Conservation (phyloP, 1,140 invertebrate genomes). For the Papilio polytes region DNA sequence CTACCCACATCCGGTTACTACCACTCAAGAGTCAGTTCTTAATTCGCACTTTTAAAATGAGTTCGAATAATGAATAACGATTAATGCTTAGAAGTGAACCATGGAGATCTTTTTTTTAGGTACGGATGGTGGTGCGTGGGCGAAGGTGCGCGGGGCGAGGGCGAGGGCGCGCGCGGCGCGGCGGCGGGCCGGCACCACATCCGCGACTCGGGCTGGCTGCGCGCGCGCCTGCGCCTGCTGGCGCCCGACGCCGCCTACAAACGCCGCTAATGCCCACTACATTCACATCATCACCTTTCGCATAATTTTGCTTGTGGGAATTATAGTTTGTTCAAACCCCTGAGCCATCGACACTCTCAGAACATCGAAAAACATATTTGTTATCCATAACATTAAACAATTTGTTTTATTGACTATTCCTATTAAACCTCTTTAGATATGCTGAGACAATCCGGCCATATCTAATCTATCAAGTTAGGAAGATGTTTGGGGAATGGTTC, state of each 20-base stretch:
- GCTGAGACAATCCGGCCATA: too few relatives aligned
- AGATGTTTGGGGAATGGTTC: too few relatives aligned
- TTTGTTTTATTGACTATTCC: too few relatives aligned
- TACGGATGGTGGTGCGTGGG: conserved; percentile 62
- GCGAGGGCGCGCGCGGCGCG: conserved; percentile 25
- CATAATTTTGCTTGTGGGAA: too few relatives aligned
- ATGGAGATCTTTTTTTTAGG: conserved; percentile 42
- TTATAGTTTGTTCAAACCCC: too few relatives aligned
- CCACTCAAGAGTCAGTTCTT: conserved; percentile 50
- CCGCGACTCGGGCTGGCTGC: conserved; percentile 62
- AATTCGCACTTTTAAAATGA: background rate
- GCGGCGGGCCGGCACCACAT: conserved; percentile 57
- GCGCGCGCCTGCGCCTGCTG: conserved; percentile 44
- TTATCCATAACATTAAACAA: too few relatives aligned
- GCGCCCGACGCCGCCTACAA: conserved; percentile 34
- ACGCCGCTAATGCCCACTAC: background rate
- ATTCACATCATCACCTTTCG: too few relatives aligned
- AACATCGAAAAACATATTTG: too few relatives aligned
- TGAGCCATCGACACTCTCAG: too few relatives aligned
- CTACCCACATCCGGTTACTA: conserved; percentile 43
- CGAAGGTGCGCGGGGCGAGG: conserved; percentile 35
- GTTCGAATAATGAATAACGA: background rate
- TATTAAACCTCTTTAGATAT: too few relatives aligned
- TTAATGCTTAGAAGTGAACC: background rate
- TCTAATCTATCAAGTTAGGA: too few relatives aligned